Base-by-base conservation (phyloP, 2,113 vertebrate species). In the Hemichromis elongatus region DNA sequence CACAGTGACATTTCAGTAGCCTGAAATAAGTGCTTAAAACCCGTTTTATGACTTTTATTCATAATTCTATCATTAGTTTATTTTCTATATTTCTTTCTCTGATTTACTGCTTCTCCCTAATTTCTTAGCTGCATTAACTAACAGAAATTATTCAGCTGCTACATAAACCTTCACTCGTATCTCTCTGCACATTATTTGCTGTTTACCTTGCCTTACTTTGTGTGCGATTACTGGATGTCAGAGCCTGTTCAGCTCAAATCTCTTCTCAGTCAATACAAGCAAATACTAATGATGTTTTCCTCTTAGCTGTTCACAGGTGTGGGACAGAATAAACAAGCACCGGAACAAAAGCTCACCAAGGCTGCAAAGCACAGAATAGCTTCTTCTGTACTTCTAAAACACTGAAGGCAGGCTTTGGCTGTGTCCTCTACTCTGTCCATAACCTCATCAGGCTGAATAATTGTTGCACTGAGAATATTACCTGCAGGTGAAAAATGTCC, bases 381-480 rank as follows among this genome's bases (percentile, higher is more conserved):
- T 83, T 73, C 26, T 4, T 82, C 70, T 79, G 79, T 79, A 70
- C 79, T 79, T 82, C 45, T 45, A 50, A 82, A 90, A 78, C 7
- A 53, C 90, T 88, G 35, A 80, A 91, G 91, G 85, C 86, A 19
- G 11, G 45, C 2, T 85, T 70, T 81, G 53, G 5, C 75, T 45
- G 66, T 86, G 89, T 94, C 89, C 91, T 94, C 85, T 80, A 53
- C 80, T 87, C 63, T 81, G 82, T 89, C 91, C 90, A 88, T 90
- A 89, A 91, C 89, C 92, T 93, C 90, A 93, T 93, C 90, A 91
- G 79, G 57, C 89, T 90, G 88, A 92, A 91, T 92, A 89, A 93
- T 93, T 92, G 89, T 93, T 89, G 78, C 70, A 47, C 83, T 56
- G 47, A 77, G 85, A 82, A 85, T 81, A 90, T 88, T 86, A 93